Base-by-base conservation (phyloP, 2,797 vertebrate species). In the Enteromius mattozi region DNA sequence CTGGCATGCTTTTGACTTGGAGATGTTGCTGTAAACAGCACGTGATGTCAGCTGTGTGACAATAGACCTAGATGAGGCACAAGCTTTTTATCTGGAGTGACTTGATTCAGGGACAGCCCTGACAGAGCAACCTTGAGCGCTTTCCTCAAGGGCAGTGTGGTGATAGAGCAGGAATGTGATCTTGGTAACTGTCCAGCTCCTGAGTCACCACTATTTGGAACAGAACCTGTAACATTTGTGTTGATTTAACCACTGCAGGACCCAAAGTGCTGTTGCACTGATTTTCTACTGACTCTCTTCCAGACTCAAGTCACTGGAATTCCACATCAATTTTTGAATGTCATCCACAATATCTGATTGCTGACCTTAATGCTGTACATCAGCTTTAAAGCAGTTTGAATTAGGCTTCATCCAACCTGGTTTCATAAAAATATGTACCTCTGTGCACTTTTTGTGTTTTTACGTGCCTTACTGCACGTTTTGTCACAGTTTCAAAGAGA, bases 121-220 rank as follows among this genome's bases (percentile, higher is more conserved):
- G 63, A 65, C 6, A 16, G 16, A 19, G 30, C 56, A 82, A 76
- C 71, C 70, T 82, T 82, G 80, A 47, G 71, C n/a, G 14, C 30
- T 82, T 82, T 49, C 9, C 27, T 66, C 71, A 82, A 82, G 59
- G 81, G 21, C 42, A 66, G 42, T 51, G 59, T 37, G 71, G 27
- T 75, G 70, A 82, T 51, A 82, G 71, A 74, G 30, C 37, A 65
- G 45, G 56, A 74, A 82, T 82, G 81, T 65, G 68, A 61, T 74
- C 19, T 82, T 37, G 56, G 54, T 49, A 82, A 82, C 19, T 35
- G 12, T 63, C 80, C 69, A 74, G 27, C 9, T 63, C 54, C 40
- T 74, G 27, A 30, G 40, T 82, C 51, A 82, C 56, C 56, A 19
- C 40, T 63, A 45, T 16, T 47, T 47, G 56, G 8, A 75, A 37